Percentiles rank a stretch among this genome's conserved stretches.
These are phyloP conservation scores for Antennarius striatus DNA, from an alignment of 2,113 vertebrate species.

Conservation along the genomic window DNA sequence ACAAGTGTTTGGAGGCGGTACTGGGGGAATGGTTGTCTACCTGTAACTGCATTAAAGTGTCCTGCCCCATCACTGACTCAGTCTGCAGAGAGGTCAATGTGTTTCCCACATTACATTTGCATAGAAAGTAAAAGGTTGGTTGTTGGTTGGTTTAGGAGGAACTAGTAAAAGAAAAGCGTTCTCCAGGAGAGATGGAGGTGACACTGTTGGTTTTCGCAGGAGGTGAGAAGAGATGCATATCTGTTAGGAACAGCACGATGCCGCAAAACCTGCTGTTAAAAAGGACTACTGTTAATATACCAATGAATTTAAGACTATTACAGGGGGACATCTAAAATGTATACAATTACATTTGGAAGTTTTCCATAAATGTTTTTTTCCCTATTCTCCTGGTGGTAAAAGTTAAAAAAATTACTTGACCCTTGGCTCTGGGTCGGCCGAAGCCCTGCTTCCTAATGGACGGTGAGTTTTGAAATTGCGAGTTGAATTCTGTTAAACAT, in stretches of 20 bases:
- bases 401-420: too few relatives aligned
- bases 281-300: conserved; percentile 9
- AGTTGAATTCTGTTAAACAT: too few relatives aligned
- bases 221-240: conserved; percentile 36
- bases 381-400: too few relatives aligned
- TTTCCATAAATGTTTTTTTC: too few relatives aligned
- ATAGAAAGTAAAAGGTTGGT: conserved; percentile 80
- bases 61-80: conserved; percentile 68
- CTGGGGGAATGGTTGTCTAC: conserved; percentile 60
- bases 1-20: conserved; percentile 85
- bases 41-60: conserved; percentile 69
- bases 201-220: conserved; percentile 6
- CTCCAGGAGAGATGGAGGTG: conserved; percentile 1
- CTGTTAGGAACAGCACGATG: conserved; percentile 14
- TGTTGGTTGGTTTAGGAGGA: conserved; percentile 22
- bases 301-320: background rate
- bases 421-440: background rate
- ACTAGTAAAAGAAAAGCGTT: conserved; percentile 39
- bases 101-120: conserved; percentile 75
- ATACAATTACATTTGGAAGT: too few relatives aligned
- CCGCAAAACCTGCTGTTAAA: conserved; percentile 21
- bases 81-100: conserved; percentile 65
- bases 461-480: too few relatives aligned
- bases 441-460: conserved; percentile 8
- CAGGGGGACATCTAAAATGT: too few relatives aligned